phyloP scores from a whole-genome alignment of 92 coral and sea anemone genomes.

The Bergia puertoricense region DNA sequence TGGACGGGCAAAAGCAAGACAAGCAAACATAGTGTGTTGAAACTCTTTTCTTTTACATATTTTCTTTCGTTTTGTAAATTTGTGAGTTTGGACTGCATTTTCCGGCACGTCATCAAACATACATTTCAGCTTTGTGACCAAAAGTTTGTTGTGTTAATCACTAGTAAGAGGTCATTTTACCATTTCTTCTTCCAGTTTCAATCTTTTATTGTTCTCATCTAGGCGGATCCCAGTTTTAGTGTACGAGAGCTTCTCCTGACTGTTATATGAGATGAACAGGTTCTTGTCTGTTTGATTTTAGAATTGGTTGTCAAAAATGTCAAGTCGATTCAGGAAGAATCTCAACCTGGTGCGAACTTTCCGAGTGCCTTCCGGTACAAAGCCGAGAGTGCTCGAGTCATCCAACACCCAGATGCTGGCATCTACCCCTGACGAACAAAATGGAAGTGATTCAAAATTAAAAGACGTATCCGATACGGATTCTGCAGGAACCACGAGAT shows the following conservation, averaged over 20 bases:
- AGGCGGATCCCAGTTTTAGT: background rate
- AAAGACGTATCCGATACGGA: background rate
- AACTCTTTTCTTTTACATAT: no score
- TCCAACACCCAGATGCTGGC: background rate
- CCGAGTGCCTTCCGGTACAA: constrained; percentile 42
- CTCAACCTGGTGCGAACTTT: constrained; percentile 63
- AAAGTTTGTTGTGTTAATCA: background rate
- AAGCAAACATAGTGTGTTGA: no score
- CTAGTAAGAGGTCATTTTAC: no score
- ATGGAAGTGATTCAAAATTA: background rate
- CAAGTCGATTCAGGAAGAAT: constrained; percentile 61
- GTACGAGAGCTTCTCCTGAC: no score
- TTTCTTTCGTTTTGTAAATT: no score
- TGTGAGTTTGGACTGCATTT: no score
- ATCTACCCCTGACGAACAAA: background rate
- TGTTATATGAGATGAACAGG: background rate
- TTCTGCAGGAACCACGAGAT: constrained; percentile 7
- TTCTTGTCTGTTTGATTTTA: constrained; percentile 3
- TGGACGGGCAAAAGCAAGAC: no score
- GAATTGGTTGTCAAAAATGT: constrained; percentile 86
- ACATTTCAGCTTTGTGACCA: background rate
- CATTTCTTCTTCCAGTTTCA: background rate
- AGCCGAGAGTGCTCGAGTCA: constrained; percentile 28
- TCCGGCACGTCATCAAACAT: background rate
- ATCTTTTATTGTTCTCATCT: background rate